These are phyloP conservation scores for Dascillus cervinus DNA, from an alignment of 2,888 invertebrate genomes.

Conservation along the genomic window DNA sequence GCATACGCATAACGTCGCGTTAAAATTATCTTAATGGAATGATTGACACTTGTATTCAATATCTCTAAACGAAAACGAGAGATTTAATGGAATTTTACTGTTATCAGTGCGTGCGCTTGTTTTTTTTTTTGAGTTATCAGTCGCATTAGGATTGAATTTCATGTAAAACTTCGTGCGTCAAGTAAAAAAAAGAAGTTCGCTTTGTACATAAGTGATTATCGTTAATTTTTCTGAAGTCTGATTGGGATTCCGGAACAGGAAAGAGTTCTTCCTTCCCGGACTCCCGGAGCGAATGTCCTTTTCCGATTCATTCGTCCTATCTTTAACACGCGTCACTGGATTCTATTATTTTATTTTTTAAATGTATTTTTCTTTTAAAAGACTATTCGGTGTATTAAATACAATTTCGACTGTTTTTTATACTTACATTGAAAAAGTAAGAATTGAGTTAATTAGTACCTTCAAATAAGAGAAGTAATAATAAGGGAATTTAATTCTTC, in stretches of 20 bases:
- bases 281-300: constrained; percentile 42
- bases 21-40: constrained; percentile 38
- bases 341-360: constrained; percentile 26
- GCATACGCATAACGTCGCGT: constrained; percentile 25
- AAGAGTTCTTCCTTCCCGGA: constrained; percentile 43
- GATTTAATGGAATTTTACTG: constrained; percentile 36
- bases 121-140: too few relatives aligned
- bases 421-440: too few relatives aligned
- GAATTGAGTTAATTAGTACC: too few relatives aligned
- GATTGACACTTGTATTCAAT: constrained; percentile 38
- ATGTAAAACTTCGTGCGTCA: not conserved
- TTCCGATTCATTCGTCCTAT: constrained; percentile 36
- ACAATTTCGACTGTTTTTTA: too few relatives aligned
- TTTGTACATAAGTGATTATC: constrained; percentile 14
- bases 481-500: too few relatives aligned
- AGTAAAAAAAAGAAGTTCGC: too few relatives aligned
- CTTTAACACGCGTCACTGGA: constrained; percentile 29
- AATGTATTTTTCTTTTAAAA: too few relatives aligned
- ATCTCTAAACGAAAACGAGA: constrained; percentile 22
- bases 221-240: constrained; percentile 26
- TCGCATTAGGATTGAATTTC: not conserved
- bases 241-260: constrained; percentile 42
- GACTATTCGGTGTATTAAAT: too few relatives aligned
- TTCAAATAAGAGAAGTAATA: too few relatives aligned
- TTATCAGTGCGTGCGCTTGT: constrained; percentile 25